These are phyloP conservation scores for Chromis chromis DNA, from an alignment of 2,797 vertebrate genomes.

Conservation along the genomic window DNA sequence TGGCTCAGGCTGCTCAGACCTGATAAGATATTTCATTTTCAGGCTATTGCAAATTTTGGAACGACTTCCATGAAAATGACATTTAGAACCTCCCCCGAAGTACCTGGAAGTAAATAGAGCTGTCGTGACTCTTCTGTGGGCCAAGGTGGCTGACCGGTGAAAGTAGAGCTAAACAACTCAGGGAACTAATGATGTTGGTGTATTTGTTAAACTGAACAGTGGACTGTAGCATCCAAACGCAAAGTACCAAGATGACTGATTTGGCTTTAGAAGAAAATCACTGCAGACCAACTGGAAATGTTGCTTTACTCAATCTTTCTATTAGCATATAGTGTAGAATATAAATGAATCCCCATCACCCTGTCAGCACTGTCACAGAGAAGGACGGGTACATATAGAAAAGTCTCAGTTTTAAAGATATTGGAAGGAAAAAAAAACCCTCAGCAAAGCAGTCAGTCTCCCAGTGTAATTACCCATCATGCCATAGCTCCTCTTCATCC, in stretches of 20 bases:
- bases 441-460: conserved; percentile 47
- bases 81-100: conserved; percentile 44
- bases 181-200: not conserved
- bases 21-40: conserved; percentile 74
- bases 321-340: conserved; percentile 29
- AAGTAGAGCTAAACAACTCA: conserved; percentile 2
- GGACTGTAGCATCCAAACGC: conserved; percentile 3
- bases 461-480: conserved; percentile 62
- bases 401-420: conserved; percentile 39
- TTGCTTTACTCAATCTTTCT: conserved; percentile 23
- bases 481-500: conserved; percentile 29
- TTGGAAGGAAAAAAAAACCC: conserved; percentile 26
- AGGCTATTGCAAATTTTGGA: conserved; percentile 43
- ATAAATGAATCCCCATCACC: conserved; percentile 34
- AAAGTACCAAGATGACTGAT: conserved; percentile 1
- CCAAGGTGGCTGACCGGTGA: conserved; percentile 22
- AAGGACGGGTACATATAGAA: conserved; percentile 2
- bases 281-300: conserved; percentile 8
- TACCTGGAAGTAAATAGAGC: conserved; percentile 43
- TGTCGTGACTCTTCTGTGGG: conserved; percentile 14
- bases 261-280: conserved; percentile 8
- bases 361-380: conserved; percentile 21
- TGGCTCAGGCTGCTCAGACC: conserved; percentile 55
- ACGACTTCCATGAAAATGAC: conserved; percentile 41
- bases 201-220: conserved; percentile 16